Evolutionary conservation across 1,140 invertebrate species (phyloP), one percentile per base, ranked within the genome.

Genomic region (Drosophila chauvacae): DNA sequence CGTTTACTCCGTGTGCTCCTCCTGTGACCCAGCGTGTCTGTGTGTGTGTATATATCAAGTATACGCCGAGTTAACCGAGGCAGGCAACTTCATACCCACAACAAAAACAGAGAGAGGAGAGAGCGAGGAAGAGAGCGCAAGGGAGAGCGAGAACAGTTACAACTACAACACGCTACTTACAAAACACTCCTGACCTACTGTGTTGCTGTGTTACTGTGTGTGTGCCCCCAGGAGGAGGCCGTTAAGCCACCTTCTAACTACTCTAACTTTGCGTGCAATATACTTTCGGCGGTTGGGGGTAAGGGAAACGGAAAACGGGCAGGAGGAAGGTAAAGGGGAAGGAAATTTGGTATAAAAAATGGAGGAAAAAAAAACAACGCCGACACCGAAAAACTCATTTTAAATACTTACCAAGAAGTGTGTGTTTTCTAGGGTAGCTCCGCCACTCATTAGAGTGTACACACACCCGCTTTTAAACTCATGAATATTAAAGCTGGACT

Each of bases 131-230:
- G 13, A 33, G 30, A 53, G 18, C n/a, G 3, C 0, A 10, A 55
- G 33, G 16, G 53, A 56, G 53, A 16, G 9, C 18, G 30, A 14
- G 30, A 53, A 20, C 53, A 66, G 66, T 56, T 55, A 65, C 75
- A 61, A 61, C 58, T 66, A 66, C 64, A 75, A 74, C 81, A 88
- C 73, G 80, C 83, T 74, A 84, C 84, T 87, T 88, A 80, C 84
- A 84, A 87, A 80, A 59, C 84, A 84, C 84, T 88, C 84, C 80
- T 87, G 84, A 87, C 84, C 84, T 84, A 88, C 85, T 87, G 77
- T 80, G 59, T 41, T 23, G 23, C 23, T 23, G 23, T 23, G 23
- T 23, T 84, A 88, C 85, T 87, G 77, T 80, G 59, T 41, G 61
- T 63, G 51, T 20, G 58, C 48, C 63, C 66, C 45, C 66, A 56